Percentiles rank a stretch among this genome's conserved stretches.
These are phyloP conservation scores for Antrozous pallidus DNA, from an alignment of 2,797 vertebrate species.

Conservation along the genomic window DNA sequence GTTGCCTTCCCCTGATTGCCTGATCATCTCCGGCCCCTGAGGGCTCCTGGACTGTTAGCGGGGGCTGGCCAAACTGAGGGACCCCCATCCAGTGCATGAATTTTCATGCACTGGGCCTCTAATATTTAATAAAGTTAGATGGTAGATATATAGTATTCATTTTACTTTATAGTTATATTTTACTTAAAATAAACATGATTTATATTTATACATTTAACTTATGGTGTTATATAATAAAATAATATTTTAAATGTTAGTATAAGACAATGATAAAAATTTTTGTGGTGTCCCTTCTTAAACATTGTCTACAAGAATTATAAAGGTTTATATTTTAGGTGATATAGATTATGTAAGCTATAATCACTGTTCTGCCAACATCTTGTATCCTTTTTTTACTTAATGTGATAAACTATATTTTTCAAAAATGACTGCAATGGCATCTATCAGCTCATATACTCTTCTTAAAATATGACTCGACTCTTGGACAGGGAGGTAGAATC, in stretches of 20 bases:
- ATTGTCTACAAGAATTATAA: not conserved
- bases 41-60: too few species aligned
- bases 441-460: not conserved
- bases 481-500: not conserved
- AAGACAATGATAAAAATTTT: not conserved
- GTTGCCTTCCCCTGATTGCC: too few species aligned
- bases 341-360: conserved; percentile 5
- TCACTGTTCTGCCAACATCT: not conserved
- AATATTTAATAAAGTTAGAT: not conserved
- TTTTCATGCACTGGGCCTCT: too few species aligned
- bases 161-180: not conserved
- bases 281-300: not conserved
- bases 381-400: not conserved
- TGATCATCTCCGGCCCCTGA: too few species aligned
- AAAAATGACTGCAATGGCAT: not conserved
- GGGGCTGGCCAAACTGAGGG: too few species aligned
- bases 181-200: not conserved
- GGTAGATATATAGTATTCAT: not conserved
- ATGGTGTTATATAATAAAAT: not conserved
- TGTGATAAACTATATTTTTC: not conserved
- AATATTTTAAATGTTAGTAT: not conserved
- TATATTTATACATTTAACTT: not conserved
- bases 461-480: not conserved
- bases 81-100: too few species aligned
- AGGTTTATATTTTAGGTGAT: not conserved